Percentiles rank a stretch among this genome's conserved stretches.
These are phyloP conservation scores for Psilopogon haemacephalus DNA, from an alignment of 2,113 vertebrate genomes.

Conservation along the genomic window DNA sequence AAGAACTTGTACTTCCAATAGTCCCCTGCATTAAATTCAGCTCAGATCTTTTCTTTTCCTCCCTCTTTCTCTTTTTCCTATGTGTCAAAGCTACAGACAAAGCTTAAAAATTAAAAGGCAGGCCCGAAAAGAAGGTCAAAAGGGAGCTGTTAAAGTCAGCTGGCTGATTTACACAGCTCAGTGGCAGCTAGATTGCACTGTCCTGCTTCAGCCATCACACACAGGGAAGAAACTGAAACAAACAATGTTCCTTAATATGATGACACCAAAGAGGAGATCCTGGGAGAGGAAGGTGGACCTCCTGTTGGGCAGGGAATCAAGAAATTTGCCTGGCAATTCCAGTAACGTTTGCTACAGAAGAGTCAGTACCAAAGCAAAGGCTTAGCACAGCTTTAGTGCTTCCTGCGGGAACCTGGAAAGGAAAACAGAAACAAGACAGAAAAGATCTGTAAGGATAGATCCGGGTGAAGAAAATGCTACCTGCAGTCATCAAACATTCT, in stretches of 20 bases:
- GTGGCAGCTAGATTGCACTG: constrained; percentile 56
- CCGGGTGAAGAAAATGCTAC: not conserved
- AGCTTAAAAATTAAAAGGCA: constrained; percentile 27
- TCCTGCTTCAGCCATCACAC: constrained; percentile 52
- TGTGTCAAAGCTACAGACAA: constrained; percentile 11
- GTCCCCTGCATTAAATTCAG: not conserved
- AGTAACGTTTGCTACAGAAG: constrained; percentile 70
- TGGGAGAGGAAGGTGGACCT: not conserved
- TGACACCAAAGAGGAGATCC: constrained; percentile 41
- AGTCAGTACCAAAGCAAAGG: constrained; percentile 70
- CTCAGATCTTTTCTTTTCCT: not conserved
- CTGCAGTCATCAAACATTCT: not conserved
- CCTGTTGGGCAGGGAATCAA: not conserved
- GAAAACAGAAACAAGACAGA: not conserved
- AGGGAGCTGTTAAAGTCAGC: not conserved
- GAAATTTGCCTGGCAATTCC: constrained; percentile 57
- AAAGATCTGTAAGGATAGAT: not conserved
- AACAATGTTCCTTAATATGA: constrained; percentile 37
- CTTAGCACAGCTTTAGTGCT: constrained; percentile 67
- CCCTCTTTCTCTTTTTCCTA: not conserved
- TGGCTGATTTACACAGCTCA: constrained; percentile 10
- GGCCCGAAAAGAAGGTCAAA: not conserved
- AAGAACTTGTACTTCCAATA: not conserved
- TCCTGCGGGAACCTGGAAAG: constrained; percentile 75
- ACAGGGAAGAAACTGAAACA: constrained; percentile 16